These are phyloP conservation scores for Euleptes europaea DNA, from an alignment of 2,113 vertebrate species.

Conservation along the genomic window DNA sequence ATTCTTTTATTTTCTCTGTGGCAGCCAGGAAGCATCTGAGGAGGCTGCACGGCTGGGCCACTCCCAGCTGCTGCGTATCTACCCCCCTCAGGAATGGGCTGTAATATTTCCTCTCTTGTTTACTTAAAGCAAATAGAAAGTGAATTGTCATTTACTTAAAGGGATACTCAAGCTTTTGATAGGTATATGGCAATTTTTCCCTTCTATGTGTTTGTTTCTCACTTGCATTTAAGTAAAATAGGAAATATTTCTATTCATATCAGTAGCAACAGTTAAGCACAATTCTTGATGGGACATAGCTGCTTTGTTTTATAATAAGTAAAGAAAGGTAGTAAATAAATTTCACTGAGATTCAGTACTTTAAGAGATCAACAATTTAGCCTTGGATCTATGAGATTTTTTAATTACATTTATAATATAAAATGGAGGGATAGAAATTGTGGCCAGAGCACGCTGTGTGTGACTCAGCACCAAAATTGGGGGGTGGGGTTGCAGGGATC, in stretches of 20 bases:
- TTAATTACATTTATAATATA: neutral
- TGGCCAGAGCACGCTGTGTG: neutral
- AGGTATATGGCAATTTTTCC: slow-evolving; percentile 42
- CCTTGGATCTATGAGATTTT: neutral
- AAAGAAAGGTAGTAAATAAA: slow-evolving; percentile 1
- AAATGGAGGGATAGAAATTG: neutral
- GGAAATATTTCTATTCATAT: slow-evolving; percentile 46
- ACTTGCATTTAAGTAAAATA: slow-evolving; percentile 51
- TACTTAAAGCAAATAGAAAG: slow-evolving; percentile 78
- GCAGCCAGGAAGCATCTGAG: too few relatives aligned
- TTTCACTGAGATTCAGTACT: neutral
- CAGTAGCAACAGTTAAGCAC: slow-evolving; percentile 45
- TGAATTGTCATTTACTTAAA: slow-evolving; percentile 72
- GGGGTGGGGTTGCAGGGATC: neutral
- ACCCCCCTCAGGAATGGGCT: too few relatives aligned
- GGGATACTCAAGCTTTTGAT: slow-evolving; percentile 58
- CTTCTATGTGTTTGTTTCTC: slow-evolving; percentile 58
- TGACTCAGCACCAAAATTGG: neutral
- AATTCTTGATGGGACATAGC: slow-evolving; percentile 49
- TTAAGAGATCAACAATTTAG: neutral
- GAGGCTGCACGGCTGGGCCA: too few relatives aligned
- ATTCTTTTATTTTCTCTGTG: too few relatives aligned
- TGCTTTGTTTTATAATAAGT: slow-evolving; percentile 19
- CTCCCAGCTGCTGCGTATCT: too few relatives aligned
- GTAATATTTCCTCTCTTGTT: slow-evolving; percentile 69